Conservation (phyloP, 2,113 vertebrate species). For the Hyla sarda region DNA sequence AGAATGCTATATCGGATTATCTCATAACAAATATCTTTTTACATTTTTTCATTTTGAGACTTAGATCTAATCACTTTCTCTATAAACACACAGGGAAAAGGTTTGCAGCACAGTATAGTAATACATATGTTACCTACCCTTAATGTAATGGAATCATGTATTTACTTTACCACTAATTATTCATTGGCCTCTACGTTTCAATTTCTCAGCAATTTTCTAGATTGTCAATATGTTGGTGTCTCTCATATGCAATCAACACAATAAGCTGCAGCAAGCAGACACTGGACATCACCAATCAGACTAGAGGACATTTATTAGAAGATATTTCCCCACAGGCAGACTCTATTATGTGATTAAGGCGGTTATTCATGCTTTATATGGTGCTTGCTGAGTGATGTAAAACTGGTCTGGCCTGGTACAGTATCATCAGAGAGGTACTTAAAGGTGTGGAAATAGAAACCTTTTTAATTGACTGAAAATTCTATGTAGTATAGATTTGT, state of each 20-base stretch:
- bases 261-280: constrained; percentile 19
- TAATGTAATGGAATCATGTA: neutral
- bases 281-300: constrained; percentile 28
- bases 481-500: constrained; percentile 9
- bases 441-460: constrained; percentile 37
- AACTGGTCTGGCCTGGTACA: constrained; percentile 27
- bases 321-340: constrained; percentile 31
- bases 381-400: constrained; percentile 24
- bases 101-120: neutral
- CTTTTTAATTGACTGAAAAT: constrained; percentile 32
- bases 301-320: constrained; percentile 25
- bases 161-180: neutral
- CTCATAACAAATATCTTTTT: neutral
- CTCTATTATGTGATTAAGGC: constrained; percentile 37
- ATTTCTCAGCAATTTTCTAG: constrained; percentile 16
- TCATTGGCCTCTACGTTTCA: neutral
- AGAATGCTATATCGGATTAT: neutral
- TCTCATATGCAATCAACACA: constrained; percentile 20
- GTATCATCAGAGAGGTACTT: constrained; percentile 22
- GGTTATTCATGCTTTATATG: constrained; percentile 15
- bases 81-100: neutral
- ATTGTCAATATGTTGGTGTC: neutral
- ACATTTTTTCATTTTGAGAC: neutral
- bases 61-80: neutral
- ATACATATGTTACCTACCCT: neutral